phyloP scores from a whole-genome alignment of 2,797 vertebrate species.

The Hapalemur alaotrensis region DNA sequence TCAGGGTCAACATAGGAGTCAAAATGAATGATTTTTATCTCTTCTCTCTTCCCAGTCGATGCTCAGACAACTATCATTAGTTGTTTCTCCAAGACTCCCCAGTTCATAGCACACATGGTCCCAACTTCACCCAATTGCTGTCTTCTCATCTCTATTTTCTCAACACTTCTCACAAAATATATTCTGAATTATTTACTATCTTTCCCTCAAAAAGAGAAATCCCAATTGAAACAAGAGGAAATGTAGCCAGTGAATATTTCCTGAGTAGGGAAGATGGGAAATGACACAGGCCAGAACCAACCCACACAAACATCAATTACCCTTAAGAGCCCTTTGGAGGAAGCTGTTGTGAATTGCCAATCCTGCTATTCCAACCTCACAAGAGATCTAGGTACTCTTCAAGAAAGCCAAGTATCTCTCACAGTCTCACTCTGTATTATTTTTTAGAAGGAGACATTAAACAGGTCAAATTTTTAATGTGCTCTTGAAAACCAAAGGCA shows the following conservation, averaged over 20 bases:
- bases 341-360: background rate
- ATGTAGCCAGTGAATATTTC: background rate
- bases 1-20: background rate
- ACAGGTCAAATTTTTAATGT: background rate
- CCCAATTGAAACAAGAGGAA: background rate
- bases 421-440: background rate
- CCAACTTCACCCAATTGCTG: background rate
- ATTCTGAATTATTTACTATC: background rate
- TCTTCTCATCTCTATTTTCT: background rate
- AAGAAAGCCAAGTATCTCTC: background rate
- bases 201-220: background rate
- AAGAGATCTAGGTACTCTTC: background rate
- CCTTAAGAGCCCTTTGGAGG: background rate
- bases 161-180: background rate
- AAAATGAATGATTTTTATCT: background rate
- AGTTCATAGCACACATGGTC: background rate
- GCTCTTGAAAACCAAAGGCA: background rate
- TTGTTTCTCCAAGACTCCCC: background rate
- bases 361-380: background rate
- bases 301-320: background rate
- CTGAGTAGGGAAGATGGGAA: background rate
- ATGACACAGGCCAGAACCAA: background rate
- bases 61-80: background rate
- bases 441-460: background rate
- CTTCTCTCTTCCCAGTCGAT: background rate